Evolutionary conservation across 2,113 vertebrate genomes (phyloP), one percentile per base, ranked within the genome.

Genomic region (Halichoerus grypus): DNA sequence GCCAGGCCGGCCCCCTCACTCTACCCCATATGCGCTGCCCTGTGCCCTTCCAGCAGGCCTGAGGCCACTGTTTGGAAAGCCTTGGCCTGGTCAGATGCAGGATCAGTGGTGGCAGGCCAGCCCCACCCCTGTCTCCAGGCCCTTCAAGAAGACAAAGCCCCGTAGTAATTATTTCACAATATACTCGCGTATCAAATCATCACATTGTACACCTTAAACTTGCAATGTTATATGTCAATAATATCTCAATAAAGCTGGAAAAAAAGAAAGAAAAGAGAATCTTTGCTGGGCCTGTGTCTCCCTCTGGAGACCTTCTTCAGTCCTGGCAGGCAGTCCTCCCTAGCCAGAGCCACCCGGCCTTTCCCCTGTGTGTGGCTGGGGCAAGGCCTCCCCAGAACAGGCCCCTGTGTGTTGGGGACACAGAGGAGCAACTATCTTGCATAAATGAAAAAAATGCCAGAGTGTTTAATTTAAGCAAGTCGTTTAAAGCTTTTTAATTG

Each of bases 401-500:
- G 36, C 7, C 65, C 86, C 49, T 97, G 61, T 79, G 13, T 61
- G 31, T 82, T 51, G 93, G 26, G 69, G 9, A 79, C 72, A 72
- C 46, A 74, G 15, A 89, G 74, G 76, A 97, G 55, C n/a, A 95
- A 86, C 51, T 67, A 80, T 86, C 39, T 61, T 65, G 76, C 90
- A 84, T 91, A 86, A 88, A 83, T 93, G 51, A 26, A 22, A 90
- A 91, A 85, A 96, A 94, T 42, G 24, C 85, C 53, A 82, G 72
- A 80, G 65, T 85, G 28, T 97, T 95, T 86, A 93, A 93, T 82
- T 91, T 69, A 91, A 95, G 91, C 65, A 97, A 92, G 61, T 85
- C 46, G 76, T 80, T 97, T 95, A 87, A 96, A 91, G 74, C 18
- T 86, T 42, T 42, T 74, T 94, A 94, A 97, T 89, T 81, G 63